Base-by-base conservation (phyloP, 2,888 invertebrate genomes). In the Agrochola lota region DNA sequence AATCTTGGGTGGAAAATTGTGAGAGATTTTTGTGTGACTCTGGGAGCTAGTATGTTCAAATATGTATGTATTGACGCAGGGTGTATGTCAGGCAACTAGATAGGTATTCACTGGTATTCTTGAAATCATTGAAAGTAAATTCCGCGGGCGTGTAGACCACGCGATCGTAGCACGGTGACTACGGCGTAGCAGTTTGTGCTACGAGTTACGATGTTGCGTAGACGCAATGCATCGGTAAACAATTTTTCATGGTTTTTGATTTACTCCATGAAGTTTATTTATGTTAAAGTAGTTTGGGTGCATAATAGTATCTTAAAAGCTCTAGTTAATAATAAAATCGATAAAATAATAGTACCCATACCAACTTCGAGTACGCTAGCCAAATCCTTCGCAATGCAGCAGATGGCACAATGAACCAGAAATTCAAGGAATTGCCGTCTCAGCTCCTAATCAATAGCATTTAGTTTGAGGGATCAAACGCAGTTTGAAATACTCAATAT, bases 391-490 rank as follows among this genome's bases (percentile, higher is more conserved):
- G 64, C 79, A 81, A 70, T 79, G 79, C 80, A 84, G 79, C 79
- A 83, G 84, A 84, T 84, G 84, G 84, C 64, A 84, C 69, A 84
- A 79, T 78, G 72, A 73, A 83, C 79, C 35, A 70, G 79, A 79
- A 83, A 73, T 81, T 84, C 81, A 70, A 79, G 81, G 79, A 66
- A 81, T 70, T 26, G 69, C 43, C 52, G 68, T 60, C 71, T 64
- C 74, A 70, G 73, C 57, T 71, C 30, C 73, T 69, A 85, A 86
- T 77, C 84, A 72, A 85, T 84, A 77, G 68, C 20, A 80, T 75
- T 83, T 75, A 80, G 70, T 73, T 80, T 62, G 43, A 52, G 64
- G 49, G 49, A 52, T 74, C 68, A 74, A 35, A 55, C 15, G 49
- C n/a, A 46, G 63, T 63, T 52, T 66, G 57, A 75, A 62, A 70